These are phyloP conservation scores for Pseudoips prasinana DNA, from an alignment of 2,888 invertebrate genomes.

Conservation along the genomic window DNA sequence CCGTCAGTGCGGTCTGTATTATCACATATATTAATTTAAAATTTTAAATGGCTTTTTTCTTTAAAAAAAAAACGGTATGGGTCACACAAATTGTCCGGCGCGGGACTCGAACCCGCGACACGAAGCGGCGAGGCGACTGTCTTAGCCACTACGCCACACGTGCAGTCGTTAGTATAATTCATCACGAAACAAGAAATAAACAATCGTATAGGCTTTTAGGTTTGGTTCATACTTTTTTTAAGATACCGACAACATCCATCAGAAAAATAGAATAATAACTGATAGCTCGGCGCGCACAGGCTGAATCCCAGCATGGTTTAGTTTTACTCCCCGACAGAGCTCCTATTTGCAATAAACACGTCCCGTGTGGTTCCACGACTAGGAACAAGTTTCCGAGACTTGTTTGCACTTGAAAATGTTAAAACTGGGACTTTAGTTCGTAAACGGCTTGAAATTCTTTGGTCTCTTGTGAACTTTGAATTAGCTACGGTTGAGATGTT, in stretches of 20 bases:
- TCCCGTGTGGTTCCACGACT: constrained; percentile 54
- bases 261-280: constrained; percentile 49
- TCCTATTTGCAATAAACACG: constrained; percentile 71
- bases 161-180: too few species aligned
- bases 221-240: too few species aligned
- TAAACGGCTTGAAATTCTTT: constrained; percentile 52
- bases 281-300: constrained; percentile 30
- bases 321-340: constrained; percentile 39
- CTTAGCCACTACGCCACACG: too few species aligned
- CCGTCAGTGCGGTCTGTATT: too few species aligned
- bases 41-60: too few species aligned
- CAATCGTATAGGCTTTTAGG: too few species aligned
- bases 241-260: constrained; percentile 48
- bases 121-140: too few species aligned
- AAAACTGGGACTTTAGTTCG: constrained; percentile 52
- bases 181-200: too few species aligned
- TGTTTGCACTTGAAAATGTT: constrained; percentile 63
- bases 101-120: too few species aligned
- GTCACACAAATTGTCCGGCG: too few species aligned
- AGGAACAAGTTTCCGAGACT: constrained; percentile 57
- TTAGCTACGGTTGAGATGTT: constrained; percentile 43
- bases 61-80: too few species aligned
- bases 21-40: too few species aligned
- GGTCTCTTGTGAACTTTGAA: constrained; percentile 47
- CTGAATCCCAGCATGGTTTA: constrained; percentile 41